These are phyloP conservation scores for Propithecus perrieri DNA, from an alignment of 2,797 vertebrate species.

Conservation along the genomic window DNA sequence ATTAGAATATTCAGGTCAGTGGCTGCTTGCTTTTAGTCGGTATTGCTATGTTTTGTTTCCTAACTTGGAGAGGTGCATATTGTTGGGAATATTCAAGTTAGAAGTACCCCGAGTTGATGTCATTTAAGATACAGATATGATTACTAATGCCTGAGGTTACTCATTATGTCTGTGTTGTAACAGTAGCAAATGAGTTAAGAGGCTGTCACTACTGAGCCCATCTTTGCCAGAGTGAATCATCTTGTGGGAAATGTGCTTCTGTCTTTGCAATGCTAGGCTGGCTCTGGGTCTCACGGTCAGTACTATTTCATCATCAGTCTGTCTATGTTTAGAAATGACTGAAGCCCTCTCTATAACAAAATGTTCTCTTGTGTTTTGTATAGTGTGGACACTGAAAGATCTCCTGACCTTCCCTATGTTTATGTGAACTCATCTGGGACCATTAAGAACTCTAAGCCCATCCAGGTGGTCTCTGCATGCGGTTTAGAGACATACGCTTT, in stretches of 20 bases:
- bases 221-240: not conserved
- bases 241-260: not conserved
- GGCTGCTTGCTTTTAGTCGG: not conserved
- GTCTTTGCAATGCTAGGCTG: not conserved
- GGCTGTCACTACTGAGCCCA: not conserved
- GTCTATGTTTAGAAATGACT: not conserved
- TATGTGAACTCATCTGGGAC: conserved; percentile 92
- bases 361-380: conserved; percentile 43
- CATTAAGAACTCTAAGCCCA: conserved; percentile 90
- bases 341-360: not conserved
- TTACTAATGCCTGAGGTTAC: not conserved
- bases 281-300: not conserved
- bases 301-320: not conserved
- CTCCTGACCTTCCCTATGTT: conserved; percentile 88
- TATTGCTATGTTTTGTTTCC: not conserved
- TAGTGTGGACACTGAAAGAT: conserved; percentile 89
- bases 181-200: not conserved
- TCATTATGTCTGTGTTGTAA: not conserved
- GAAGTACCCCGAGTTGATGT: not conserved
- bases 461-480: conserved; percentile 91
- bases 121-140: conserved; percentile 16
- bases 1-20: not conserved
- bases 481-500: conserved; percentile 91
- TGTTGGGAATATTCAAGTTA: not conserved
- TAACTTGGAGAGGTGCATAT: not conserved